Evolutionary conservation across 2,888 invertebrate genomes (phyloP), one percentile per base, ranked within the genome.

Genomic region (Lampropteryx suffumata): DNA sequence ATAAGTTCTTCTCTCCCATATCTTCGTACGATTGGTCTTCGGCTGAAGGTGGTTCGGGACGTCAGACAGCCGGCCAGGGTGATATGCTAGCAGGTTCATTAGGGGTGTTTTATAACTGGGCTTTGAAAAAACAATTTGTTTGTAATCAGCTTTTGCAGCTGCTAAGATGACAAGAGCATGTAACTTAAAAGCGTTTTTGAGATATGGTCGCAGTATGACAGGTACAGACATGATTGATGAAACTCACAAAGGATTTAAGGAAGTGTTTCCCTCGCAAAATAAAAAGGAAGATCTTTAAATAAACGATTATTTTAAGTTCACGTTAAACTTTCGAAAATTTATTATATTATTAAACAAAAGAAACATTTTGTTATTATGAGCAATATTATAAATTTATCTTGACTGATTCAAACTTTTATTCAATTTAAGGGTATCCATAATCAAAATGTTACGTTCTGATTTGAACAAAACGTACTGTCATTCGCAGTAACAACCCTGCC

Each of bases 51-150:
- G 98, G 99, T 0, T 96, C 97, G 8, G 94, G 94, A 0, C 92
- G 99, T 49, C 92, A 99, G 14, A 98, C 97, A 77, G 99, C 98
- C 11, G 99, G 99, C 0, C 99, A 99, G 87, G 99, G 99, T 0
- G 99, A 99, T 79, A 87, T 99, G 44, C 84, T 99, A 14, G 93
- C 96, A 30, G 99, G 99, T 1, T 92, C 95, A 1, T 78, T 98
- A 57, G 95, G 95, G 0, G 94, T 95, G 2, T 97, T 99, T 77
- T 93, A 94, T 55, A 92, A 93, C 72, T 99, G 99, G 99, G 93
- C 94, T 0, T 70, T 94, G 40, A 88, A 24, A 24, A 24, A 92
- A 53, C 55, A 69, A 17, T 67, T 77, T 21, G 53, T 76, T 26
- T 79, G 78, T 57, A 64, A 79, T 97, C 98, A 7, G 92, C 95